Evolutionary conservation across 2,113 vertebrate species (phyloP), one percentile per base, ranked within the genome.

Genomic region (Microtus richardsoni): DNA sequence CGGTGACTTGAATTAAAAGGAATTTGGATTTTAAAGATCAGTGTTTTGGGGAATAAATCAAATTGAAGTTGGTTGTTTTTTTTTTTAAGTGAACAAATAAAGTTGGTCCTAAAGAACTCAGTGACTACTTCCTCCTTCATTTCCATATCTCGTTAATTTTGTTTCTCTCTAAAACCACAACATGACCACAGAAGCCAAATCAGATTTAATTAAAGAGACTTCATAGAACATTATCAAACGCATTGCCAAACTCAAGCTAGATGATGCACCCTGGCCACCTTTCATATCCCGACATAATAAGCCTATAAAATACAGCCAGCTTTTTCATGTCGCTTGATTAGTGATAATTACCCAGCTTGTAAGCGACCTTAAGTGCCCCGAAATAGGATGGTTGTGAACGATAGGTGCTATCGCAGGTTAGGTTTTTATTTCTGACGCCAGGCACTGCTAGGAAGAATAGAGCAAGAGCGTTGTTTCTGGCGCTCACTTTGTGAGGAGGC

Each of bases 201-300:
- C 87, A 95, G 70, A 73, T 91, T 92, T 95, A 94, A 92, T 90
- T 90, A 71, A 95, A 85, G 88, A 68, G 75, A 85, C 93, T 90
- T 91, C 89, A 95, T 13, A 95, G 79, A 91, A 73, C 17, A 77
- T 60, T 49, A 10, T 94, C 79, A 84, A 73, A 66, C 75, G 21
- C 16, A 66, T 44, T 78, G 19, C 60, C 47, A 44, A 44, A 66
- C 22, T n/a, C 54, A 83, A 54, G 10, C 73, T 9, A 24, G 68
- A 11, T 64, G 60, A 73, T 22, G 17, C 73, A 17, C 66, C 54
- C 17, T 24, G 41, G 66, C 79, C 54, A 54, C 52, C 89, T 96
- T 88, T 89, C 87, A 91, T 79, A 52, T 44, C 73, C 74, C 83
- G 24, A 66, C 26, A 24, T 91, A 86, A 91, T 87, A n/a, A 94